phyloP scores from a whole-genome alignment of 2,113 vertebrate genomes.

The Grammatotria lemairii region DNA sequence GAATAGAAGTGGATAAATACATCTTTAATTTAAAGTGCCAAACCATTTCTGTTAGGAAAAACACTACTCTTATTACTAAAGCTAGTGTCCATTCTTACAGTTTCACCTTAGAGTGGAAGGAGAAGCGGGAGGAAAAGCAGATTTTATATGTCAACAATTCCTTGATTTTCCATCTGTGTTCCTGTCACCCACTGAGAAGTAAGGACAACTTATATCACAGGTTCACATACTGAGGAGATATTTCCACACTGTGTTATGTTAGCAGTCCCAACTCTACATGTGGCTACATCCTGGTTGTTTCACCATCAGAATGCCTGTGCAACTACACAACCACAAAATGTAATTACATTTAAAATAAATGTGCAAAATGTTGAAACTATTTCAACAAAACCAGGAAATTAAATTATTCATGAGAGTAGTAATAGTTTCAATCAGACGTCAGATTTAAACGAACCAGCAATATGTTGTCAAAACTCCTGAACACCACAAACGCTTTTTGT shows the following conservation, averaged over 20 bases:
- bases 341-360: neutral
- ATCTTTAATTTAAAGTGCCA: neutral
- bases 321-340: neutral
- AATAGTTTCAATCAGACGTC: neutral
- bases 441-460: neutral
- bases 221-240: neutral
- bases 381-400: neutral
- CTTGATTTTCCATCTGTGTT: conserved; percentile 6
- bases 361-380: neutral
- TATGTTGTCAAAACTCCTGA: neutral
- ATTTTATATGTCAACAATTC: neutral
- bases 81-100: neutral
- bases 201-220: neutral
- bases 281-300: neutral
- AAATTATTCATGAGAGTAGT: neutral
- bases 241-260: neutral
- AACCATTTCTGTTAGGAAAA: neutral
- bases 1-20: neutral
- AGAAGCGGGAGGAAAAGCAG: fast-evolving
- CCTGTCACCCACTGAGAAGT: neutral
- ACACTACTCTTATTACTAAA: neutral
- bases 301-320: neutral
- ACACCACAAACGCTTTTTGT: neutral
- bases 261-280: neutral
- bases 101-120: neutral